Base-by-base conservation (phyloP, 2,797 vertebrate genomes). In the Chelidonichthys spinosus region DNA sequence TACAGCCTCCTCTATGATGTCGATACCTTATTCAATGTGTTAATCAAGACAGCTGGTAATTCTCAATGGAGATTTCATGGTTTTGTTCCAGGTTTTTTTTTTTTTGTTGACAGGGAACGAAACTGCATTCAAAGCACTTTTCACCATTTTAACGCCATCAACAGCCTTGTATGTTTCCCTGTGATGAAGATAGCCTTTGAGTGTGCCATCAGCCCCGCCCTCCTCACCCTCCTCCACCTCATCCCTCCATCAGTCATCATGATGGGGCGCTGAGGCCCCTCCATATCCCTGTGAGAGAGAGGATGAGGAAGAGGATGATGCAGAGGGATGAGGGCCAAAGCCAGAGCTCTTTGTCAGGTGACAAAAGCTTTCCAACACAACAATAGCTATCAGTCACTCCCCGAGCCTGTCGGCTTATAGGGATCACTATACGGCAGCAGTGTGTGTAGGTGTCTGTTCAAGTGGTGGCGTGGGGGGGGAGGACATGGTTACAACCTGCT, bases 341-440 rank as follows among this genome's bases (percentile, higher is more conserved):
- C 90, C 86, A 81, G 71, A 86, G 89, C 88, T 90, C 89, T 92
- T 90, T 92, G 88, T 92, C 92, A 92, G 87, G 89, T 93, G 91
- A 93, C 92, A 93, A 92, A 90, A 90, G 92, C 91, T 92, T 90
- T 87, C 87, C 82, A 86, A 83, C 80, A 78, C 90, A 90, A 92
- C 90, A 93, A 93, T 90, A 87, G 91, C 90, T 89, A 92, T 93
- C 93, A 92, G 89, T 94, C 93, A 93, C 85, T 90, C 74, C 77
- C 69, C 72, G 76, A 91, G 90, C 87, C 89, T 89, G 90, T 90
- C 86, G 91, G 92, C 92, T 93, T 90, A 92, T 86, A 81, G 64
- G 86, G 91, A 92, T 92, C 91, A 85, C 87, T 86, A 79, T 88
- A 87, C 74, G 63, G 83, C 73, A 69, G 84, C 63, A 17, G 68